Percentiles rank a stretch among this genome's conserved stretches.
Evolutionary conservation across 2,113 vertebrate genomes (phyloP).

Genomic region (Cricetomys ansorgei): DNA sequence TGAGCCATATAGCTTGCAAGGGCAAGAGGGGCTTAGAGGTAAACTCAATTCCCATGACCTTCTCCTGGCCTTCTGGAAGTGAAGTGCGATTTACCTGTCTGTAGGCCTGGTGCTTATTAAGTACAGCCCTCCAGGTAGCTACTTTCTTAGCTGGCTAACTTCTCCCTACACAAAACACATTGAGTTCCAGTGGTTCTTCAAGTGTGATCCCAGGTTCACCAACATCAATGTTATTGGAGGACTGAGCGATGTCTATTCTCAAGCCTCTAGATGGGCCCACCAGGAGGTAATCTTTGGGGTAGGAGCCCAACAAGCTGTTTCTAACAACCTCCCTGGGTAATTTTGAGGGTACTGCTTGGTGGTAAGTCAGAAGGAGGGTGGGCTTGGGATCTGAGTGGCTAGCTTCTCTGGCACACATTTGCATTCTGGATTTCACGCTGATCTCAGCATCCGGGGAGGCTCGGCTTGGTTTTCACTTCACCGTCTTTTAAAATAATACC

Average conservation of each 20-base stretch:
- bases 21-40: too few relatives aligned
- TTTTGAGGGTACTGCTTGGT: neutral
- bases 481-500: neutral
- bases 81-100: neutral
- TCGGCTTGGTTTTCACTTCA: neutral
- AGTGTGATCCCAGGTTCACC: neutral
- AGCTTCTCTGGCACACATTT: neutral
- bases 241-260: neutral
- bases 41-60: neutral
- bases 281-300: neutral
- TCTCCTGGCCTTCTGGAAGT: neutral
- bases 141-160: neutral
- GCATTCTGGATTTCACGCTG: neutral
- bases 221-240: neutral
- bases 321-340: neutral
- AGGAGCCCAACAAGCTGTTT: neutral
- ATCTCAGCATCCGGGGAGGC: neutral
- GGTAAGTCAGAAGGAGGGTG: neutral
- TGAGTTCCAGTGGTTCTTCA: neutral
- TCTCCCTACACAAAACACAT: rapidly evolving
- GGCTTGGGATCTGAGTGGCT: neutral
- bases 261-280: neutral
- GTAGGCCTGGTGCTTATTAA: neutral
- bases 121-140: neutral
- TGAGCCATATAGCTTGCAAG: neutral